Conservation (phyloP, 2,113 vertebrate species). For the Merops nubicus region DNA sequence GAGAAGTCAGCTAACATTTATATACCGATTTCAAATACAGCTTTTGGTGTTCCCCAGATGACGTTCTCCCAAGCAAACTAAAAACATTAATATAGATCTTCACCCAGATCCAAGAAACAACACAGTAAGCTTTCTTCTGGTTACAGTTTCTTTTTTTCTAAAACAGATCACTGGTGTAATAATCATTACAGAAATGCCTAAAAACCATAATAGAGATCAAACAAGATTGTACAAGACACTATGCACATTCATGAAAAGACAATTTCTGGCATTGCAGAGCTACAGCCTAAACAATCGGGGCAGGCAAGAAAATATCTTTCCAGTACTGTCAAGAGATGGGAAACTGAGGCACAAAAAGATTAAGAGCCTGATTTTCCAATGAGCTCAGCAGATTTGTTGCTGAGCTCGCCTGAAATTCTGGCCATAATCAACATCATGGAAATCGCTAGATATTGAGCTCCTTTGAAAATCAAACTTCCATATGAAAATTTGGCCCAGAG, state of each 20-base stretch:
- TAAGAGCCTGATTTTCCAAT: conserved; percentile 40
- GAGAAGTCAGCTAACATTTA: not conserved
- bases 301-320: conserved; percentile 4
- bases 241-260: conserved; percentile 5
- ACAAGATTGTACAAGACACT: not conserved
- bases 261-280: not conserved
- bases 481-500: conserved; percentile 62
- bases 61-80: not conserved
- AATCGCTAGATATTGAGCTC: conserved; percentile 53
- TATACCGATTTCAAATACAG: not conserved
- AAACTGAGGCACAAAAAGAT: conserved; percentile 61
- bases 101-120: not conserved
- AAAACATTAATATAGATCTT: not conserved
- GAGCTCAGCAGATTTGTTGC: conserved; percentile 40
- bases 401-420: conserved; percentile 40
- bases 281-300: conserved; percentile 22
- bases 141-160: not conserved
- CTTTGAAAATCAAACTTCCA: conserved; percentile 64
- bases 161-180: not conserved
- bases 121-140: not conserved
- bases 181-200: not conserved
- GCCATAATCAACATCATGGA: conserved; percentile 53
- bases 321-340: conserved; percentile 12
- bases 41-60: not conserved
- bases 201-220: not conserved